Evolutionary conservation across 1,140 invertebrate species (phyloP), one percentile per base, ranked within the genome.

Genomic region (Leptopilina boulardi): DNA sequence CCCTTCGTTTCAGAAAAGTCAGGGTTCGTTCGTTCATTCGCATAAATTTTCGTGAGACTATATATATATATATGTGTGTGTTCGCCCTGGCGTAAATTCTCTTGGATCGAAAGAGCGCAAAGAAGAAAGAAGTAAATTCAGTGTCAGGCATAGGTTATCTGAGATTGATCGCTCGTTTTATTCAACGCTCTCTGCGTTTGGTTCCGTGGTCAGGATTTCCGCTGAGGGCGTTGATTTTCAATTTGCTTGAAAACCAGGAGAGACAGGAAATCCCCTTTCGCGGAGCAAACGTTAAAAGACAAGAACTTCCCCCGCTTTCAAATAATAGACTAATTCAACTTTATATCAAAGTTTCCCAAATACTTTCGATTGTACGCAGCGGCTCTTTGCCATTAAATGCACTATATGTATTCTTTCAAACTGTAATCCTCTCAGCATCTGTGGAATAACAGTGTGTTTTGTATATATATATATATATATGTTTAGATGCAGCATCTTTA

Each of bases 111-210:
- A 77, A 77, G 79, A 80, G 83, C 80, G 81, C 80, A 80, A 79
- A 79, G 80, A 81, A 77, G 77, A 80, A 83, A 82, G 59, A 77
- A 79, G 78, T 80, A 82, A 82, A 83, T 80, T 82, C 71, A 73
- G 71, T 70, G 70, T 80, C 76, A 82, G 76, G 77, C 75, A 77
- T 74, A 77, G 82, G 80, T 88, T 88, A 87, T 88, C 80, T 79
- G 78, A 86, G 84, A 89, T 87, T 84, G 83, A 87, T 88, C 87
- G 82, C 73, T 80, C 83, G 81, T 85, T 86, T 86, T 81, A 84
- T 86, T 86, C 82, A 81, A 81, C 76, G 81, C 73, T 83, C 80
- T 79, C 34, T 78, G 59, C 75, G 76, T 79, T 66, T 77, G 80
- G 80, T 80, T 82, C 74, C 59, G 73, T 76, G 75, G 71, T 75